Conservation (phyloP, 2,888 invertebrate species). For the Cheilosia impressa region DNA sequence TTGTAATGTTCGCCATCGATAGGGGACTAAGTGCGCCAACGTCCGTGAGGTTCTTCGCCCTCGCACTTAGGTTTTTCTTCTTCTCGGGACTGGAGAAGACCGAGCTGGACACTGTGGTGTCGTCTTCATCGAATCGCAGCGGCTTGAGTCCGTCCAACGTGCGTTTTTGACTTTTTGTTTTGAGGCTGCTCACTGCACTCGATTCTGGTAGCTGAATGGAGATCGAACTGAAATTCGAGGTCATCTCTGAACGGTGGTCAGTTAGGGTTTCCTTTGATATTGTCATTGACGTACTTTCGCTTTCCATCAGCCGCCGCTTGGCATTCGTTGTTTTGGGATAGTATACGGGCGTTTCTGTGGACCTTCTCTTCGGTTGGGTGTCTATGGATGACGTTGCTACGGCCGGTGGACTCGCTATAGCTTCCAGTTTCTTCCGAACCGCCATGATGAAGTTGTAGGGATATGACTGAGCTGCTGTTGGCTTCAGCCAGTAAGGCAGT, state of each 20-base stretch:
- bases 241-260: slow-evolving; percentile 74
- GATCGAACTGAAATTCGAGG: slow-evolving; percentile 78
- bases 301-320: slow-evolving; percentile 57
- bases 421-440: slow-evolving; percentile 85
- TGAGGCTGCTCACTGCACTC: slow-evolving; percentile 36
- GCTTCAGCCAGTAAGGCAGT: slow-evolving; percentile 82
- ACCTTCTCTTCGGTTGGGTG: slow-evolving; percentile 9
- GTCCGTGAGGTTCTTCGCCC: slow-evolving; percentile 3
- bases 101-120: slow-evolving; percentile 79
- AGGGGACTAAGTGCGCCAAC: slow-evolving; percentile 77
- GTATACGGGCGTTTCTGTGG: slow-evolving; percentile 38
- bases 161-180: background rate
- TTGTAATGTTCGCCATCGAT: slow-evolving; percentile 77
- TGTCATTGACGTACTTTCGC: slow-evolving; percentile 16
- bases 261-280: slow-evolving; percentile 10
- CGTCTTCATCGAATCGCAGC: slow-evolving; percentile 75
- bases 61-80: slow-evolving; percentile 27
- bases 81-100: slow-evolving; percentile 79
- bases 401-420: slow-evolving; percentile 77
- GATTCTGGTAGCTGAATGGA: slow-evolving; percentile 77
- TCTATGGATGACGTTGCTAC: slow-evolving; percentile 44
- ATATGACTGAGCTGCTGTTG: slow-evolving; percentile 83
- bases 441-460: slow-evolving; percentile 87
- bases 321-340: slow-evolving; percentile 50
- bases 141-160: slow-evolving; percentile 26